These are phyloP conservation scores for Neopipo cinnamomea DNA, from an alignment of 2,113 vertebrate genomes.

Conservation along the genomic window DNA sequence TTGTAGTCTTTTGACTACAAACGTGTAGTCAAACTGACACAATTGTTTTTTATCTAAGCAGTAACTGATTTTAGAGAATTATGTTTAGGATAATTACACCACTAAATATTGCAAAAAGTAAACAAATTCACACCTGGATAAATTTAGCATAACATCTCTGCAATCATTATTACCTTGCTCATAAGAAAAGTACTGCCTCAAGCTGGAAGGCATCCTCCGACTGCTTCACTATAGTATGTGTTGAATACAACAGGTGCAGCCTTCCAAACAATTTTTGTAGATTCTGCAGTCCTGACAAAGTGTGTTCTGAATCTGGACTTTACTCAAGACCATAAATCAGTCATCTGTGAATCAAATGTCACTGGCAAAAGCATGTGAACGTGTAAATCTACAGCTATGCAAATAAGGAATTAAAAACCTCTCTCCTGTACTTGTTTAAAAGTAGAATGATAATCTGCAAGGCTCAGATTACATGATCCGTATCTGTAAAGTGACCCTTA, in stretches of 20 bases:
- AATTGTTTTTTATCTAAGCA: background rate
- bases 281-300: background rate
- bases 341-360: constrained; percentile 5
- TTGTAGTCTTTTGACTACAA: background rate
- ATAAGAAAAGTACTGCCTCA: background rate
- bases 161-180: background rate
- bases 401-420: constrained; percentile 36
- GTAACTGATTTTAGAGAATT: background rate
- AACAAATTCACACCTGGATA: background rate
- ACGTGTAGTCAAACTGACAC: background rate
- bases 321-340: constrained; percentile 13
- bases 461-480: constrained; percentile 68
- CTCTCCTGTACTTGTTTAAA: constrained; percentile 32
- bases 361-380: background rate
- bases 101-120: background rate
- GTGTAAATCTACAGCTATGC: constrained; percentile 9
- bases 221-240: background rate
- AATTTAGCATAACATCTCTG: background rate
- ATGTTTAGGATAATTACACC: background rate
- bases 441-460: constrained; percentile 46
- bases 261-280: background rate
- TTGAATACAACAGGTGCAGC: background rate
- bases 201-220: background rate
- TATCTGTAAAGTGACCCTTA: constrained; percentile 54
- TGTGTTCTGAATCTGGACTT: background rate